Percentiles rank a stretch among this genome's conserved stretches.
Conservation (phyloP, 2,888 invertebrate species). For the Parnassius mnemosyne region DNA sequence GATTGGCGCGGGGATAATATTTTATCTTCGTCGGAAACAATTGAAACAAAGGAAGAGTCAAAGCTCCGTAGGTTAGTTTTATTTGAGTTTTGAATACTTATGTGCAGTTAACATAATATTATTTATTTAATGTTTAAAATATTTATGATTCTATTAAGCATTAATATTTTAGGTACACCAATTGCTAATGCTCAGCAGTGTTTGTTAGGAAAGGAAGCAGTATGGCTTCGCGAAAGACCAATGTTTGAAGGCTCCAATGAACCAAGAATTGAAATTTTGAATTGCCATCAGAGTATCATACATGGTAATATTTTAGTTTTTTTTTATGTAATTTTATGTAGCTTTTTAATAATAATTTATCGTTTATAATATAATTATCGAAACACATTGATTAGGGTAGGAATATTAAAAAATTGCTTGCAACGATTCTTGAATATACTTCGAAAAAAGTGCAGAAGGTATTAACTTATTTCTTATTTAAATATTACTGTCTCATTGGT, state of each 20-base stretch:
- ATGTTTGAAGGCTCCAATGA: conserved; percentile 70
- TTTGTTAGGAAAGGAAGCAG: conserved; percentile 71
- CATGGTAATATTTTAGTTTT: conserved; percentile 48
- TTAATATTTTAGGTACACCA: conserved; percentile 49
- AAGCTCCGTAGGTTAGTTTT: conserved; percentile 56
- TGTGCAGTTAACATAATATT: not conserved
- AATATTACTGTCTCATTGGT: too few species aligned
- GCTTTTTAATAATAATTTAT: not conserved
- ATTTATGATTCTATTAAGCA: not conserved
- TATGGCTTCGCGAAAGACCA: conserved; percentile 70
- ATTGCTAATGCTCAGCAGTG: conserved; percentile 72
- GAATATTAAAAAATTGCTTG: too few species aligned
- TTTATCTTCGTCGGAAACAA: conserved; percentile 64
- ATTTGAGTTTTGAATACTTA: not conserved
- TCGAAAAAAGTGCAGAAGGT: too few species aligned
- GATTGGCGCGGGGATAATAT: conserved; percentile 60
- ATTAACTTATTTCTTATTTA: too few species aligned
- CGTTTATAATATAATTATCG: not conserved
- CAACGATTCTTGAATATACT: too few species aligned
- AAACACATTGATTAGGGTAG: too few species aligned
- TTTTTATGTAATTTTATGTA: not conserved
- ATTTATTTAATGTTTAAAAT: not conserved
- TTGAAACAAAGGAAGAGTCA: conserved; percentile 69
- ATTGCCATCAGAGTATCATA: conserved; percentile 68
- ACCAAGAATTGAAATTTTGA: conserved; percentile 71